These are phyloP conservation scores for Xanthorhoe designata DNA, from an alignment of 2,888 invertebrate species.

Conservation along the genomic window DNA sequence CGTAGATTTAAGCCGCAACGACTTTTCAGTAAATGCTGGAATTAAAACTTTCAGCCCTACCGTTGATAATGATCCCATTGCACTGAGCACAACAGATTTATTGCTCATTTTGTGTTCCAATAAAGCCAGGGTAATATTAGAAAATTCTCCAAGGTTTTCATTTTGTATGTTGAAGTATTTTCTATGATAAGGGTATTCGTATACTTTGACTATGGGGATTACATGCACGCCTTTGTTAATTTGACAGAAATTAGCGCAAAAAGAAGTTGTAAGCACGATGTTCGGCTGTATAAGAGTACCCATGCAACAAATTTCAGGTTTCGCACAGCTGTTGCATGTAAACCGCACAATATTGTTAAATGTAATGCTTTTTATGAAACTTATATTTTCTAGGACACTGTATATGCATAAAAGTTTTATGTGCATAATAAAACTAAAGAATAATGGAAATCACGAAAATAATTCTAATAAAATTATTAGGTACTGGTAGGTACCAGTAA, in stretches of 20 bases:
- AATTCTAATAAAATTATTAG: neutral
- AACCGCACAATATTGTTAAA: conserved; percentile 52
- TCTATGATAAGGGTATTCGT: conserved; percentile 39
- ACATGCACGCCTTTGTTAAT: conserved; percentile 37
- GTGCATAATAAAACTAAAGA: conserved; percentile 12
- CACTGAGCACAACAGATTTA: conserved; percentile 48
- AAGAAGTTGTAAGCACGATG: conserved; percentile 58
- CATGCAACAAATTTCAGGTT: conserved; percentile 53
- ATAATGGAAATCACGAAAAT: conserved; percentile 15
- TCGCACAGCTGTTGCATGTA: conserved; percentile 48
- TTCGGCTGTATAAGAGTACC: conserved; percentile 58
- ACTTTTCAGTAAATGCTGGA: conserved; percentile 46
- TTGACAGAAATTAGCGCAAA: conserved; percentile 61
- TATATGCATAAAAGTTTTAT: conserved; percentile 20
- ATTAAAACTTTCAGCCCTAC: conserved; percentile 54
- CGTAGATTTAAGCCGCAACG: conserved; percentile 45
- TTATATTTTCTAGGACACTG: conserved; percentile 21
- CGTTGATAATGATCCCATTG: conserved; percentile 48
- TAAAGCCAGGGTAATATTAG: conserved; percentile 18
- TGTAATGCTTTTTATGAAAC: conserved; percentile 42
- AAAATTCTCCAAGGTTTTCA: neutral
- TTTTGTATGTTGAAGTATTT: conserved; percentile 9
- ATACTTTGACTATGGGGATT: conserved; percentile 38
- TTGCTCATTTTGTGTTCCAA: conserved; percentile 7
- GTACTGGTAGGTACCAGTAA: neutral